phyloP scores from a whole-genome alignment of 2,797 vertebrate species.

The Diceros bicornis region DNA sequence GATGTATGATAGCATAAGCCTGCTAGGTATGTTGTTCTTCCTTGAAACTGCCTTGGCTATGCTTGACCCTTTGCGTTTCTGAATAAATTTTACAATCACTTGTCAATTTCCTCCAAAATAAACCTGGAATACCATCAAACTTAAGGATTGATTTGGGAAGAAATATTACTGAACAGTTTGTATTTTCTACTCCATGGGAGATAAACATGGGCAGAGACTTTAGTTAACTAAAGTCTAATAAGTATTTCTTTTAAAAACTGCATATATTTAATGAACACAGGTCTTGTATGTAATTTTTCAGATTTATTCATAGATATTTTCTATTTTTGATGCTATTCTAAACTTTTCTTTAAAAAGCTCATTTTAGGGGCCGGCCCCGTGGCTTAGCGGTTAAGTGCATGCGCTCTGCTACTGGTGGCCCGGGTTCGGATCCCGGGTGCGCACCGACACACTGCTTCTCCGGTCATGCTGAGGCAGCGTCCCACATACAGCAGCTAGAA shows the following conservation, averaged over 20 bases:
- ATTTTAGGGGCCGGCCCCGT: background rate
- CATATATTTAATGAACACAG: background rate
- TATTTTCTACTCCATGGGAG: background rate
- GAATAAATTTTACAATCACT: background rate
- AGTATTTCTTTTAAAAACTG: background rate
- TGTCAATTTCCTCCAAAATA: background rate
- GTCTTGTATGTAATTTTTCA: background rate
- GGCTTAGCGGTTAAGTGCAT: too few species aligned
- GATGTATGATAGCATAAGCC: background rate
- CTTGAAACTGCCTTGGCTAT: background rate
- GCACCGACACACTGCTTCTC: too few species aligned
- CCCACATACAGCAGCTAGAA: too few species aligned
- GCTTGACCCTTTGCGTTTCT: background rate
- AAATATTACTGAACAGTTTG: background rate
- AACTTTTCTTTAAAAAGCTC: background rate
- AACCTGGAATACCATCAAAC: background rate
- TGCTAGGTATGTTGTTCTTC: background rate
- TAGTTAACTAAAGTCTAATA: background rate
- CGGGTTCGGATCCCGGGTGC: too few species aligned
- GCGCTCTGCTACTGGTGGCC: too few species aligned
- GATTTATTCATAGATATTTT: background rate
- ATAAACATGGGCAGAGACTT: background rate
- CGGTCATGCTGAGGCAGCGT: too few species aligned
- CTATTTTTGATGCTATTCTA: background rate
- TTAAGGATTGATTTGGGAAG: background rate